Evolutionary conservation across 2,888 invertebrate species (phyloP).

Genomic region (Ophioninae sp.): DNA sequence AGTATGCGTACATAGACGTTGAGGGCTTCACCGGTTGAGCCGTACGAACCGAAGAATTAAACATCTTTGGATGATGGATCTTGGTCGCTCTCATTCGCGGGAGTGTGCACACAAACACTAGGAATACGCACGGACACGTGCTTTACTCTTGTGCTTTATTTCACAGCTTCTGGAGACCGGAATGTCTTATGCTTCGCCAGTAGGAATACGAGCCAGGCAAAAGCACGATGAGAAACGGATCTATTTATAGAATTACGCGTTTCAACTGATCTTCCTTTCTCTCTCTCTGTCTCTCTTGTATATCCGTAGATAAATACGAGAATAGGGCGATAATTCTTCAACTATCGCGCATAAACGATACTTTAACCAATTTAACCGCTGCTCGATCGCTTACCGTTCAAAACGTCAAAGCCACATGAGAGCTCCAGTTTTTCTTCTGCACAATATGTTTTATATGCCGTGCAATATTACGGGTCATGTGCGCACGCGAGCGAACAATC

Average conservation of each 20-base stretch:
- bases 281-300: not conserved
- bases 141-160: slow-evolving; percentile 21
- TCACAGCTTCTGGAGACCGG: slow-evolving; percentile 42
- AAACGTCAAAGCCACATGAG: slow-evolving; percentile 17
- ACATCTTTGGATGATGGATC: slow-evolving; percentile 55
- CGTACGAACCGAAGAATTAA: slow-evolving; percentile 53
- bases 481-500: slow-evolving; percentile 45
- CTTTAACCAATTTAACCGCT: slow-evolving; percentile 16
- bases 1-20: slow-evolving; percentile 49
- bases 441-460: slow-evolving; percentile 24
- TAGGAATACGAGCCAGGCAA: slow-evolving; percentile 30
- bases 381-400: not conserved
- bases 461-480: slow-evolving; percentile 1
- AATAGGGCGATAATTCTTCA: slow-evolving; percentile 42
- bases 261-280: slow-evolving; percentile 5
- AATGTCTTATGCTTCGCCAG: slow-evolving; percentile 30
- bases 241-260: slow-evolving; percentile 63
- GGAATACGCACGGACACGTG: not conserved
- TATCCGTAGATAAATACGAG: not conserved
- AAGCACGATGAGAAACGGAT: slow-evolving; percentile 63
- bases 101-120: not conserved
- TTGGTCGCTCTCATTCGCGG: slow-evolving; percentile 11
- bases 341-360: slow-evolving; percentile 6
- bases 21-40: slow-evolving; percentile 38
- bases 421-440: slow-evolving; percentile 19